These are phyloP conservation scores for Chaenocephalus aceratus DNA, from an alignment of 2,113 vertebrate species.

Conservation along the genomic window DNA sequence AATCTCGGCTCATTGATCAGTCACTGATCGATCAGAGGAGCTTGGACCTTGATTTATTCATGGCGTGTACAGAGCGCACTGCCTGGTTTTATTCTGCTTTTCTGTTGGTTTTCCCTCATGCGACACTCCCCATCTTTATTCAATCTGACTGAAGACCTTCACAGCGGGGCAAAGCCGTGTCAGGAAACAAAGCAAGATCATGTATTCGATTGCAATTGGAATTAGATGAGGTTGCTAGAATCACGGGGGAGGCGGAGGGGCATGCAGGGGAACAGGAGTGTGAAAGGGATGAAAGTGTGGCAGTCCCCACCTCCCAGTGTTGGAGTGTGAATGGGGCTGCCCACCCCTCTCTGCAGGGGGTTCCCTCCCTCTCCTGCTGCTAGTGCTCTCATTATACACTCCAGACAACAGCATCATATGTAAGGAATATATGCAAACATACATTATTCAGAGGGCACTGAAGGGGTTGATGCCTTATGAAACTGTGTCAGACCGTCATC, in stretches of 20 bases:
- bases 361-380: conserved; percentile 37
- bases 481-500: neutral
- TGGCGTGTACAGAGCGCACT: neutral
- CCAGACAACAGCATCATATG: conserved; percentile 7
- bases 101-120: neutral
- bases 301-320: conserved; percentile 32
- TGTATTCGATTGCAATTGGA: conserved; percentile 29
- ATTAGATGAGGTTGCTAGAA: conserved; percentile 7
- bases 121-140: conserved; percentile 12
- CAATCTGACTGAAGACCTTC: conserved; percentile 34
- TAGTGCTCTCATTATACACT: conserved; percentile 33
- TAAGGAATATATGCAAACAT: neutral
- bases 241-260: neutral
- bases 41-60: conserved; percentile 17
- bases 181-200: neutral
- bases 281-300: conserved; percentile 54
- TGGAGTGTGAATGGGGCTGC: conserved; percentile 59
- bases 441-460: neutral
- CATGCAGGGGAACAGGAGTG: conserved; percentile 4
- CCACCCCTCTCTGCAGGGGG: conserved; percentile 52
- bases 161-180: conserved; percentile 18
- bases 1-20: conserved; percentile 12
- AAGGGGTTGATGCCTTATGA: neutral
- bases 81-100: conserved; percentile 9
- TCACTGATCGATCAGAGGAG: conserved; percentile 3